phyloP scores from a whole-genome alignment of 2,888 invertebrate species.

The Aspidapion aeneum region DNA sequence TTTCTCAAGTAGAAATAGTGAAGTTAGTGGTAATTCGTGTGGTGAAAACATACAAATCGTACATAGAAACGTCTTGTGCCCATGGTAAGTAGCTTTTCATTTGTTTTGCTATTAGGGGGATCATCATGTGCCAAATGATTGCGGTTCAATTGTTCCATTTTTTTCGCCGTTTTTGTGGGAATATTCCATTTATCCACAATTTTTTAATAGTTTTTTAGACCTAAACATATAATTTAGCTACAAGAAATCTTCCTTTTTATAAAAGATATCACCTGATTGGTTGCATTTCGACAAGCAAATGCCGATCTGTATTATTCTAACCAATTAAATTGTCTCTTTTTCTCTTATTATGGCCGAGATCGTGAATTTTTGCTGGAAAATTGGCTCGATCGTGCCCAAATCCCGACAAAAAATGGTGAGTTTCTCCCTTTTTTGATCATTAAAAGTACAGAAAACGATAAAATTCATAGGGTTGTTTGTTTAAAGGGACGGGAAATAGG shows the following conservation, averaged over 20 bases:
- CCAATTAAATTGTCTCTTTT: slow-evolving; percentile 49
- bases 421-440: too few species aligned
- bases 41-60: slow-evolving; percentile 7
- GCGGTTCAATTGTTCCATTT: slow-evolving; percentile 14
- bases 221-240: slow-evolving; percentile 44
- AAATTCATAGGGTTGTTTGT: too few species aligned
- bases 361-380: slow-evolving; percentile 28
- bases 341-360: slow-evolving; percentile 42
- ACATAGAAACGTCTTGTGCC: slow-evolving; percentile 44
- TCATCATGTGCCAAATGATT: slow-evolving; percentile 21
- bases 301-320: slow-evolving; percentile 50
- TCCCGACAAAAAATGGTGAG: background rate
- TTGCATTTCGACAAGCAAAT: slow-evolving; percentile 49
- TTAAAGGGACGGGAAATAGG: too few species aligned
- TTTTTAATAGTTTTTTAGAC: slow-evolving; percentile 20
- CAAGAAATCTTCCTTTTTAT: slow-evolving; percentile 49
- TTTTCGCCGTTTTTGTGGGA: slow-evolving; percentile 28
- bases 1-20: slow-evolving; percentile 19
- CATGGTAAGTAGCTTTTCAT: slow-evolving; percentile 46
- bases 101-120: slow-evolving; percentile 31
- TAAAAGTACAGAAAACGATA: too few species aligned
- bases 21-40: too few species aligned
- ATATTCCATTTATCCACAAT: slow-evolving; percentile 16
- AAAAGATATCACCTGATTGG: slow-evolving; percentile 52
- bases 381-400: background rate